Evolutionary conservation across 2,797 vertebrate genomes (phyloP), one percentile per base, ranked within the genome.

Genomic region (Cossypha heuglini): DNA sequence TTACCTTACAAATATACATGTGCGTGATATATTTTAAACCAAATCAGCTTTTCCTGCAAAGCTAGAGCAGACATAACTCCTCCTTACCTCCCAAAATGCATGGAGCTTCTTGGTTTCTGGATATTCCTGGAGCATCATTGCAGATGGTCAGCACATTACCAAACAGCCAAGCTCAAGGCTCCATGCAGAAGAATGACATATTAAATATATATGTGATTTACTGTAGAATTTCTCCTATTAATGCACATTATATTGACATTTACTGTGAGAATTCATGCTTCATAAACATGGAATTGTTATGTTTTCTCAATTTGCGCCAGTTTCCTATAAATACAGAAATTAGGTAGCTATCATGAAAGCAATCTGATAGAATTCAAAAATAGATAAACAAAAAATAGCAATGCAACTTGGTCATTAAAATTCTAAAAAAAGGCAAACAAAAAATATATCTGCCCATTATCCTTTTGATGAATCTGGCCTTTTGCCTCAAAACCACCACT

Each of bases 371-470:
- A 97, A 97, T 97, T 98, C 81, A 98, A 96, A 98, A 98, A 97
- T 89, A 97, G 97, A 98, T 97, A 97, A 98, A 97, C 97, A 98
- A 98, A 97, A 96, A 97, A 97, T 97, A 97, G 97, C 82, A 97
- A 96, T 97, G 97, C 96, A 96, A 97, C 98, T 97, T 67, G 40
- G 95, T 97, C 97, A 97, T 98, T 98, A 97, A 97, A 97, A 97
- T 96, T 96, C 37, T 72, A 42, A 66, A 90, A 89, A 89, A 83
- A 77, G 58, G 38, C 91, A 97, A 97, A 92, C 85, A 97, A 97
- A 98, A 98, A 98, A 97, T 97, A 94, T 98, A 97, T 98, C 96
- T 97, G 90, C 96, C 97, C 96, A 98, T 98, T 98, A 97, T 97
- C 97, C 94, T 97, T 97, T 97, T 97, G 97, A 98, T 97, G 96